phyloP scores from a whole-genome alignment of 2,888 invertebrate species.

The Eumerus sabulonum region DNA sequence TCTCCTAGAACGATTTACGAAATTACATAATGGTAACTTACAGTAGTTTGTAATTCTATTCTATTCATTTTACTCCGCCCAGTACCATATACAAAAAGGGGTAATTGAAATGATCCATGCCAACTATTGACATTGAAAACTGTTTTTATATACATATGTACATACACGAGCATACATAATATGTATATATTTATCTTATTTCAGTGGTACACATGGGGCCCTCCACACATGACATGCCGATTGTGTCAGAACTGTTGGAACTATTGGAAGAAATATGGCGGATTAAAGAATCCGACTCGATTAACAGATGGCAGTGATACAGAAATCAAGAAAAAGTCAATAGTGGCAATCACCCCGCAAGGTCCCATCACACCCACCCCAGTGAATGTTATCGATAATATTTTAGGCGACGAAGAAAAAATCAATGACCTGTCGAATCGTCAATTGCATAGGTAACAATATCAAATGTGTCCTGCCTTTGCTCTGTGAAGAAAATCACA shows the following conservation, averaged over 20 bases:
- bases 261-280: slow-evolving; percentile 99
- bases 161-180: not conserved
- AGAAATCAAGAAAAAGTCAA: slow-evolving; percentile 78
- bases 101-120: too few relatives aligned
- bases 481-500: not conserved
- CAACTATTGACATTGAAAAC: too few relatives aligned
- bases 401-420: slow-evolving; percentile 80
- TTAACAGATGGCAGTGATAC: slow-evolving; percentile 79
- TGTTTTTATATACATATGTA: too few relatives aligned
- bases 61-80: too few relatives aligned
- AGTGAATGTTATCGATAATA: slow-evolving; percentile 46
- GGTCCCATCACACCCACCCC: slow-evolving; percentile 69
- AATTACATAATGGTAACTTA: too few relatives aligned
- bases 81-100: too few relatives aligned
- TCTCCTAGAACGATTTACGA: too few relatives aligned
- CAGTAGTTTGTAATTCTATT: too few relatives aligned
- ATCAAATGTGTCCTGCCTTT: too few relatives aligned
- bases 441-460: slow-evolving; percentile 76
- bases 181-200: not conserved
- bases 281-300: slow-evolving; percentile 89
- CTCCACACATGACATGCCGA: slow-evolving; percentile 93
- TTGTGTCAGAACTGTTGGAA: slow-evolving; percentile 97
- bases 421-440: slow-evolving; percentile 78
- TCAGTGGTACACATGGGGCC: slow-evolving; percentile 99
- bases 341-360: slow-evolving; percentile 65